phyloP scores from a whole-genome alignment of 2,888 invertebrate species.

The Hemaris fuciformis region DNA sequence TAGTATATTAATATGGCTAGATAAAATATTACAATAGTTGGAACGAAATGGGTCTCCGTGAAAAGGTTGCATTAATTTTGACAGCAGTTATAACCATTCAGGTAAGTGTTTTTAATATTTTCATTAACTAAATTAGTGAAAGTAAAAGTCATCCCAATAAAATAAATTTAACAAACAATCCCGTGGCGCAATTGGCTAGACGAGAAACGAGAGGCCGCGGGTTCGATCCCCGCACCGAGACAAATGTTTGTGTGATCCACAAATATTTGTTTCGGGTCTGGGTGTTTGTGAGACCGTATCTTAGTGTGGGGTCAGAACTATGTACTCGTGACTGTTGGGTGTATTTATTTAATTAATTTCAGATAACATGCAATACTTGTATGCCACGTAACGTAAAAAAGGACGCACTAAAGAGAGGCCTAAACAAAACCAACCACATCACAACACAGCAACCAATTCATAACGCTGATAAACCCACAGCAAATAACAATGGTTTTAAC shows the following conservation, averaged over 20 bases:
- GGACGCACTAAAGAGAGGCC: constrained; percentile 20
- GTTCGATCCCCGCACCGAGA: no score
- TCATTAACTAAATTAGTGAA: not conserved
- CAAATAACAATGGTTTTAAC: not conserved
- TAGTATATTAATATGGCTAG: constrained; percentile 32
- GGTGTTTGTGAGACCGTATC: no score
- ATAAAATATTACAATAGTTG: constrained; percentile 24
- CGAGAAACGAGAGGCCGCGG: no score
- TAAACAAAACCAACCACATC: not conserved
- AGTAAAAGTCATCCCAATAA: constrained; percentile 10
- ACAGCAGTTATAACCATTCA: constrained; percentile 34
- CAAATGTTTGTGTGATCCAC: no score
- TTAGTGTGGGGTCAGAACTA: no score
- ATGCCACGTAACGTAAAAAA: constrained; percentile 33
- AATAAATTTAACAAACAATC: no score
- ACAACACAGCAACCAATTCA: not conserved
- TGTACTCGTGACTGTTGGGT: no score
- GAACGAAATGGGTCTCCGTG: constrained; percentile 50
- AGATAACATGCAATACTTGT: constrained; percentile 39
- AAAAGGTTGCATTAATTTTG: constrained; percentile 46
- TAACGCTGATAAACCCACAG: not conserved
- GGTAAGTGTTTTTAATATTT: constrained; percentile 42
- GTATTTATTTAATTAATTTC: no score
- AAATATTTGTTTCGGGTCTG: no score
- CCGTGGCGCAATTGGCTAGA: no score